Evolutionary conservation across 1,140 invertebrate species (phyloP), one percentile per base, ranked within the genome.

Genomic region (Rhopalosiphum maidis): DNA sequence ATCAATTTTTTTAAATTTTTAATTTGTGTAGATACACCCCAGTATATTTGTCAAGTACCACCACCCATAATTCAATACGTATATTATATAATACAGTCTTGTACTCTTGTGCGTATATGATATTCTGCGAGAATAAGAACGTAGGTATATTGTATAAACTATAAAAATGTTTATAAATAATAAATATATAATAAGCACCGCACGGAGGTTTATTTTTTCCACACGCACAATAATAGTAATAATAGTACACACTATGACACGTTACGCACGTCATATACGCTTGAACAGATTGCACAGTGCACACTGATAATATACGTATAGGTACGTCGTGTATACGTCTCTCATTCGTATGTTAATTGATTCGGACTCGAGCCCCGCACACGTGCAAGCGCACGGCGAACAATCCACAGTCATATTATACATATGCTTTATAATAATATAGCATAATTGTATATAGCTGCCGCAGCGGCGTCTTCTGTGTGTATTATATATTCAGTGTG

Each of bases 261-360:
- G 41, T 1, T 41, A n/a, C 30, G 8, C 30, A 35, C 30, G 21
- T 18, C n/a, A 43, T 22, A 41, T 22, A 86, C 43, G 15, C 41
- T 60, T 30, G 55, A 60, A 60, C 11, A 60, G 55, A 25, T 25
- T 15, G 9, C 55, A 60, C 55, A 30, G 25, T 0, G 1, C 60
- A 68, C 30, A 68, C 25, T 11, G 11, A 68, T 37, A 83, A 83
- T 37, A 23, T 37, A 83, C 18, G 35, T 83, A 83, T 7, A 83
- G 18, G 22, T 82, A 37, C 22, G 35, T 83, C 37, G 60, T 77
- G n/a, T n/a, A 86, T 30, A 41, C 25, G 89, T 90, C 89, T 68
- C 60, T 77, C 60, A 77, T 68, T 43, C 18, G 51, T 11, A 55
- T 35, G 88, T 54, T 90, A 90, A 90, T 90, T 90, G 89, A 90